Base-by-base conservation (phyloP, 2,797 vertebrate genomes). In the Protosalanx chinensis region DNA sequence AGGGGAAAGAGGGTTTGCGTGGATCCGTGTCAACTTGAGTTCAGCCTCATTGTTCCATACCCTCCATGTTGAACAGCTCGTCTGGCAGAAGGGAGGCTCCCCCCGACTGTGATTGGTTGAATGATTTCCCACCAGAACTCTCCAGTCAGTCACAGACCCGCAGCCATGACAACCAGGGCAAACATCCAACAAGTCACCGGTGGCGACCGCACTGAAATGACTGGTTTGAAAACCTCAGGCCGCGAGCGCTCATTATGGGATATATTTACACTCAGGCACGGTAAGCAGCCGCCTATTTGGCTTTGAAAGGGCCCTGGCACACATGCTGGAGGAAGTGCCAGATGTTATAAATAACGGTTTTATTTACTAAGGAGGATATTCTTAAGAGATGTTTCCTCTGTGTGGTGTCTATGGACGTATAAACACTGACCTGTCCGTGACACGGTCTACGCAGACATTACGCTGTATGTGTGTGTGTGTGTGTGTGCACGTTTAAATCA, bases 181-280 rank as follows among this genome's bases (percentile, higher is more conserved):
- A 90, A 88, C 82, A 83, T 81, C 84, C 88, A 87, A 81, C 82
- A 82, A 77, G 82, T 76, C 49, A 46, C 81, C 83, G 75, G 74
- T 76, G 80, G 69, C 88, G 82, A 82, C 81, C 82, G 81, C 82
- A 71, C 83, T 70, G 74, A 90, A 92, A 93, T 93, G 90, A 86
- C 76, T 87, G 86, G 89, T 87, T 89, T 79, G 71, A 73, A 80
- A 76, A 71, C 71, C 53, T 64, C 69, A 79, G 84, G 83, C 79
- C 79, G 59, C 81, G 90, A 81, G 79, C 89, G 60, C 74, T 91
- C 85, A 94, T 92, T 93, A 93, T n/a, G 66, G 74, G 82, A 87
- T 92, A 90, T 89, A 90, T 93, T 90, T 93, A 89, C 84, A 88
- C 87, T 70, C 78, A 77, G 82, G 81, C 85, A 84, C 59, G 5